Base-by-base conservation (phyloP, 2,113 vertebrate species). In the Lasiurus borealis region DNA sequence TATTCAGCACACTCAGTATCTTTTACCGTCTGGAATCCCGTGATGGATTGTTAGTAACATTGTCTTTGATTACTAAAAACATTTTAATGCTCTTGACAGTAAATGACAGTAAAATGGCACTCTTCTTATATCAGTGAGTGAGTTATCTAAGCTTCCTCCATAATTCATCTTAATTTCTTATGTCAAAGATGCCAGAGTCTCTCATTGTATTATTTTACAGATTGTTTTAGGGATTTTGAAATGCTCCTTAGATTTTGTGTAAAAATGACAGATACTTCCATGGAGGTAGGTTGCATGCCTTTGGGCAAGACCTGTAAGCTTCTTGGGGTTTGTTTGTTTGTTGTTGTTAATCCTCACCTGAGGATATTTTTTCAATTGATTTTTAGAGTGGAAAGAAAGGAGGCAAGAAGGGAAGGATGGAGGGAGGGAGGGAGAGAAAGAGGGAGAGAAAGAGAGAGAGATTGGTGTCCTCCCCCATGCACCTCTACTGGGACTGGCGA, bases 31-130 rank as follows among this genome's bases (percentile, higher is more conserved):
- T 76, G 6, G n/a, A 81, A 8, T 93, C 27, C 27, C 29, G 13
- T 75, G 54, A 57, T 75, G 8, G 44, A 23, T 91, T 92, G 13
- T 52, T 90, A 88, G 73, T 80, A 94, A 52, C 52, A 44, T 82
- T 84, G 69, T 46, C 92, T 94, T 94, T 95, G 85, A 84, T 69
- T 75, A 87, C 27, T 59, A n/a, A 76, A 86, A 90, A 7, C 15
- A 90, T 91, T 80, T 92, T 27, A 82, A 50, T 89, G 75, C 40
- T 34, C 21, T 90, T 81, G 62, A 90, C 69, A 83, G 12, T 82
- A 80, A 81, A 68, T 85, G 31, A 57, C 36, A 83, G 57, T 78
- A 85, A 84, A 81, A 84, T 48, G n/a, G 6, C 31, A 8, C n/a
- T 52, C 8, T 88, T 34, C 77, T 83, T 96, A 48, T 0, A 71